phyloP scores from a whole-genome alignment of 2,797 vertebrate species.

The Parotocinclus haroldoi region DNA sequence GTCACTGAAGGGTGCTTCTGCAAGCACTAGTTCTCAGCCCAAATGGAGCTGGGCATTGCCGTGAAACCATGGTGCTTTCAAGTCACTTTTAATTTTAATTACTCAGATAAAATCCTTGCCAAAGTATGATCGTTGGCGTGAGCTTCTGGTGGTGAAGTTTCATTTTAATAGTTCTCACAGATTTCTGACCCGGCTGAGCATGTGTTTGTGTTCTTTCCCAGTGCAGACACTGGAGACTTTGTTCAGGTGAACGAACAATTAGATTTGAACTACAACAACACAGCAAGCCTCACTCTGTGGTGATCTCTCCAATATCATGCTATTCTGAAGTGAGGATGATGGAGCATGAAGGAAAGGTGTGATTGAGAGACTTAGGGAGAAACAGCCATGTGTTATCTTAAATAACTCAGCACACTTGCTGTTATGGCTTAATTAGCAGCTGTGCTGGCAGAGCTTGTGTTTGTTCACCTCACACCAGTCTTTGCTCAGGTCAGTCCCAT shows the following conservation, averaged over 20 bases:
- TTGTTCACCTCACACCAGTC: constrained; percentile 29
- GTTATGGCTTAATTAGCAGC: constrained; percentile 38
- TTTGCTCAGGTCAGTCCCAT: constrained; percentile 34
- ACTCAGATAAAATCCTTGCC: constrained; percentile 54
- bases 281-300: constrained; percentile 13
- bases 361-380: neutral
- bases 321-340: neutral
- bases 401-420: constrained; percentile 21
- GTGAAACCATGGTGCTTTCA: constrained; percentile 12
- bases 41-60: constrained; percentile 23
- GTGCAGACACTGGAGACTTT: constrained; percentile 41
- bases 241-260: constrained; percentile 35
- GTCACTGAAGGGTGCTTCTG: constrained; percentile 9
- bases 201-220: constrained; percentile 21
- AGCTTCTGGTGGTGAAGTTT: constrained; percentile 46
- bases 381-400: constrained; percentile 15
- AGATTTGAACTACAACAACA: neutral
- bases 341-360: neutral
- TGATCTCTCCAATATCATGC: constrained; percentile 14
- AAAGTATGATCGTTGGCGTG: constrained; percentile 53
- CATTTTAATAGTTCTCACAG: constrained; percentile 48
- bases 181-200: constrained; percentile 45
- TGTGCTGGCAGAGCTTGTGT: constrained; percentile 29
- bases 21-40: constrained; percentile 20
- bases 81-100: constrained; percentile 41